Evolutionary conservation across 2,797 vertebrate species (phyloP).

Genomic region (Aphelocoma californica): DNA sequence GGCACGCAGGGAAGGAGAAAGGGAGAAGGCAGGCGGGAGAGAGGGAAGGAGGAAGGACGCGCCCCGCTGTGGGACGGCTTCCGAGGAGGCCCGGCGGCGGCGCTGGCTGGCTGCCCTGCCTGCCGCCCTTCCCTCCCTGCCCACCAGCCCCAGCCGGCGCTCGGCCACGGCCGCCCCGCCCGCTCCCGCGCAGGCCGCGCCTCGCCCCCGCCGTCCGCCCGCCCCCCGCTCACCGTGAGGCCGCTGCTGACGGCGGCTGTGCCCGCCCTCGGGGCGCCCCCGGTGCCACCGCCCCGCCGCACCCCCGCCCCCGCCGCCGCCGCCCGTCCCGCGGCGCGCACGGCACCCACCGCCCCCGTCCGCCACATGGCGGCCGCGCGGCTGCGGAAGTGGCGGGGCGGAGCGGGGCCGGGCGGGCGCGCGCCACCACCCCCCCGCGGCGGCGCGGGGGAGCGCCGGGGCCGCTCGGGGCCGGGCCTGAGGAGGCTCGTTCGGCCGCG

Average conservation of each 20-base stretch:
- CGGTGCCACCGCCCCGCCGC: not conserved
- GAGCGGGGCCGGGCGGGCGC: not conserved
- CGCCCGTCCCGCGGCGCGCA: not conserved
- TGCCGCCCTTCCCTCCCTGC: not conserved
- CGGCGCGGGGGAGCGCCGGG: not conserved
- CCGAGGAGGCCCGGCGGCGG: too few relatives aligned
- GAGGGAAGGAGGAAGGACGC: too few relatives aligned
- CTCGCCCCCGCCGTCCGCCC: not conserved
- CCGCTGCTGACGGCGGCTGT: not conserved
- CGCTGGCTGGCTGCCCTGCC: too few relatives aligned
- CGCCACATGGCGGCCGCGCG: not conserved
- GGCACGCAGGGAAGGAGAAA: too few relatives aligned
- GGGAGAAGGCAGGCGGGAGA: not conserved
- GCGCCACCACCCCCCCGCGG: not conserved
- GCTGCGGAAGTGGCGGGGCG: not conserved
- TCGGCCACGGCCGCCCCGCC: not conserved
- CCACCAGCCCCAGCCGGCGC: too few relatives aligned
- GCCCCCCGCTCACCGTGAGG: not conserved
- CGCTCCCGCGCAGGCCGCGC: not conserved
- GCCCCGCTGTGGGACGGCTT: too few relatives aligned
- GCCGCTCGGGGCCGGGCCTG: not conserved
- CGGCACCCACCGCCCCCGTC: not conserved
- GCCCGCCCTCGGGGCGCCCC: not conserved
- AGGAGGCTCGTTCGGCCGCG: fast-evolving
- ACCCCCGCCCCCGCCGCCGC: not conserved